A percentile compares a stretch with the other conserved stretches of the same genome.
These are phyloP conservation scores for Erynnis tages DNA, from an alignment of 2,888 invertebrate genomes.

Conservation along the genomic window DNA sequence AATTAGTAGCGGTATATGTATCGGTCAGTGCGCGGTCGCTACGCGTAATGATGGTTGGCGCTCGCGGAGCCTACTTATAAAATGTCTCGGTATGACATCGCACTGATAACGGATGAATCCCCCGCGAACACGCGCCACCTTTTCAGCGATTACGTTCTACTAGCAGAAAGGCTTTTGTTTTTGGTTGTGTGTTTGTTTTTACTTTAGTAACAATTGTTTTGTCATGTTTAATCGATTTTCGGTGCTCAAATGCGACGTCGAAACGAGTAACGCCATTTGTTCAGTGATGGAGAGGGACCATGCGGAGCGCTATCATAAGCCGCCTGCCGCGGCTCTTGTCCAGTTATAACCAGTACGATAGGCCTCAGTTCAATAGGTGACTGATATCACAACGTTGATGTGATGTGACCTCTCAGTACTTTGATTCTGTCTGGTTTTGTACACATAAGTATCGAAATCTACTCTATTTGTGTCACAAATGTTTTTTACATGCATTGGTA, in stretches of 20 bases:
- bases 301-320: conserved; percentile 69
- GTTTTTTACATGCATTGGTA: too few relatives aligned
- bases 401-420: conserved; percentile 63
- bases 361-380: conserved; percentile 83
- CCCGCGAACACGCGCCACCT: conserved; percentile 61
- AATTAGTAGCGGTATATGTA: conserved; percentile 23
- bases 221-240: too few relatives aligned
- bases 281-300: conserved; percentile 31
- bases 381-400: conserved; percentile 68
- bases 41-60: conserved; percentile 63
- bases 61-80: conserved; percentile 70
- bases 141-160: conserved; percentile 31
- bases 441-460: conserved; percentile 25
- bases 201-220: too few relatives aligned
- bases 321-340: conserved; percentile 75
- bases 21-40: conserved; percentile 62
- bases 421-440: conserved; percentile 10
- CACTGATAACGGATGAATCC: conserved; percentile 71
- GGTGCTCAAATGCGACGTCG: too few relatives aligned
- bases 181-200: too few relatives aligned
- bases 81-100: conserved; percentile 67
- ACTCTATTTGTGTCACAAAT: not conserved
- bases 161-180: not conserved
- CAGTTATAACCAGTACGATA: conserved; percentile 80
- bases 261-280: conserved; percentile 30